Evolutionary conservation across 2,888 invertebrate genomes (phyloP).

Genomic region (Lycia hirtaria): DNA sequence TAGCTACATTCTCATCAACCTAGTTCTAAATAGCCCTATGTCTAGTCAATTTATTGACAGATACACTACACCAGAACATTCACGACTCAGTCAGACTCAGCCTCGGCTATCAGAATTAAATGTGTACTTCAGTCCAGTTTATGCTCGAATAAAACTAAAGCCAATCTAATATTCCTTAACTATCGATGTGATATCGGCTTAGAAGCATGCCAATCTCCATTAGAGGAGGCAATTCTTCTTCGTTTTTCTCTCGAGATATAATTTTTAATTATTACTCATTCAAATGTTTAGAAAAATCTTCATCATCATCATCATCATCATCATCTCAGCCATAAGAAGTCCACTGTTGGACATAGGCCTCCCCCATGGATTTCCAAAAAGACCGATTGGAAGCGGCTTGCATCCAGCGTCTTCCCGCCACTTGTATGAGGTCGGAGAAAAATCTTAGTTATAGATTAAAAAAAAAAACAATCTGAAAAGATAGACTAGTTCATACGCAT

Average conservation of each 20-base stretch:
- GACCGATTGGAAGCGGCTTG: too few species aligned
- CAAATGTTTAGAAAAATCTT: too few species aligned
- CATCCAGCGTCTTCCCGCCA: too few species aligned
- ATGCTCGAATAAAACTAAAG: background rate
- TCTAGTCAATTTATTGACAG: background rate
- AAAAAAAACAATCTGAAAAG: too few species aligned
- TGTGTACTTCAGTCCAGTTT: background rate
- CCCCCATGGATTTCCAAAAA: too few species aligned
- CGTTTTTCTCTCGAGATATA: slow-evolving; percentile 4
- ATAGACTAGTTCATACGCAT: too few species aligned
- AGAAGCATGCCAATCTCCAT: slow-evolving; percentile 10
- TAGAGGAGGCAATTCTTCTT: slow-evolving; percentile 16
- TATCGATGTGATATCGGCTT: slow-evolving; percentile 5
- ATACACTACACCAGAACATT: background rate
- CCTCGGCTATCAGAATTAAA: background rate
- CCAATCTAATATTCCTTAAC: background rate
- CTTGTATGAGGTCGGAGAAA: too few species aligned
- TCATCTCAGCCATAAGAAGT: too few species aligned
- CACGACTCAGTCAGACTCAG: background rate
- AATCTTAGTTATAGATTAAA: too few species aligned
- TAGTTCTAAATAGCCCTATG: background rate
- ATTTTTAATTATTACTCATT: slow-evolving; percentile 4
- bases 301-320: too few species aligned
- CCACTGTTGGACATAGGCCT: too few species aligned
- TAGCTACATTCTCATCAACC: background rate